These are phyloP conservation scores for Drosophila mimica DNA, from an alignment of 2,888 invertebrate genomes.

Conservation along the genomic window DNA sequence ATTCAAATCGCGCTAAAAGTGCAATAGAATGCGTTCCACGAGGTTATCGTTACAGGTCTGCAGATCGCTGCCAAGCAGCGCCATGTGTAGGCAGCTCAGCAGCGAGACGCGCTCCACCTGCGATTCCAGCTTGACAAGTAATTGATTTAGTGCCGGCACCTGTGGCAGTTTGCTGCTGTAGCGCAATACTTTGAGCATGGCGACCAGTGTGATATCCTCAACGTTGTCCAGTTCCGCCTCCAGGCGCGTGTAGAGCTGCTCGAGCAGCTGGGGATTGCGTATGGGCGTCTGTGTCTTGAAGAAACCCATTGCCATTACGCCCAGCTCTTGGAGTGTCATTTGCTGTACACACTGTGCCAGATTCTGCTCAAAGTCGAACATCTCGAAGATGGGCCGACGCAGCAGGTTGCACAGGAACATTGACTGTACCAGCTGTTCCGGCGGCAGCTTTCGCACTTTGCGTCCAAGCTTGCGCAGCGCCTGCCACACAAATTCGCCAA, in stretches of 20 bases:
- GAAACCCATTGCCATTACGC: slow-evolving; percentile 90
- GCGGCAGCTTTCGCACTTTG: slow-evolving; percentile 87
- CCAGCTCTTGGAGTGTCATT: slow-evolving; percentile 89
- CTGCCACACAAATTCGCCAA: slow-evolving; percentile 87
- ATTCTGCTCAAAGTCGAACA: slow-evolving; percentile 89
- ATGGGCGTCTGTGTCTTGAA: slow-evolving; percentile 91
- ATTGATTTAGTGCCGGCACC: slow-evolving; percentile 85
- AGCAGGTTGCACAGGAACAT: slow-evolving; percentile 89
- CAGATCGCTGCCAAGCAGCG: slow-evolving; percentile 87
- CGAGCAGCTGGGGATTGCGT: slow-evolving; percentile 85
- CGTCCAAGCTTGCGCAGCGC: slow-evolving; percentile 86
- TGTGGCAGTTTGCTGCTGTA: slow-evolving; percentile 86
- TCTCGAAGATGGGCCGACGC: slow-evolving; percentile 86
- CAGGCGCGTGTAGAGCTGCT: slow-evolving; percentile 86
- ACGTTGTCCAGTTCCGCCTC: slow-evolving; percentile 86
- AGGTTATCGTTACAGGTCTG: slow-evolving; percentile 85
- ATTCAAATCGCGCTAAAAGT: slow-evolving; percentile 86
- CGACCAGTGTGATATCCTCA: slow-evolving; percentile 88
- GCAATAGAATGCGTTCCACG: slow-evolving; percentile 86
- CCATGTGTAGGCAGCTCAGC: slow-evolving; percentile 88
- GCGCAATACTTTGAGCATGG: slow-evolving; percentile 87
- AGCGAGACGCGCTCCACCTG: slow-evolving; percentile 88
- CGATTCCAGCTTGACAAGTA: slow-evolving; percentile 86
- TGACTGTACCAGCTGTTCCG: slow-evolving; percentile 88
- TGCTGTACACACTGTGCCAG: slow-evolving; percentile 86